Percentiles rank a stretch among this genome's conserved stretches.
Conservation (phyloP, 2,797 vertebrate species). For the Falco cherrug region DNA sequence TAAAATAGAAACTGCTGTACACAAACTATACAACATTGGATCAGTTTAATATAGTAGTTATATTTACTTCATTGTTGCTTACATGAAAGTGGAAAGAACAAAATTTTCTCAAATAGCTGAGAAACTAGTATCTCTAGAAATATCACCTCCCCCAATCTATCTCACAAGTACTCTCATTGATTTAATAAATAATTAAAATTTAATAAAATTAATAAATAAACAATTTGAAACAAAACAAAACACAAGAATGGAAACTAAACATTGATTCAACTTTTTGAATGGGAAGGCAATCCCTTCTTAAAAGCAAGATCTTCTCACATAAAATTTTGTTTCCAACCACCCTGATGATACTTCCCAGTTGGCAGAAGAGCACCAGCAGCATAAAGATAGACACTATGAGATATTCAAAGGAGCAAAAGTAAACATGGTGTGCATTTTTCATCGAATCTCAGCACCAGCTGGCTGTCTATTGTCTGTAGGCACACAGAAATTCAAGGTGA, state of each 20-base stretch:
- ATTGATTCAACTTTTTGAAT: not conserved
- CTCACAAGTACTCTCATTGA: not conserved
- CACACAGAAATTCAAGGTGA: not conserved
- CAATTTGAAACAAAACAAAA: not conserved
- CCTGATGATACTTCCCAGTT: not conserved
- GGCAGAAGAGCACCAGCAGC: not conserved
- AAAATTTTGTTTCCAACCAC: not conserved
- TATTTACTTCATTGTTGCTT: not conserved
- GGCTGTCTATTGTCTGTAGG: not conserved
- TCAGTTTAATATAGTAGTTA: not conserved
- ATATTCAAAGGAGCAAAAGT: not conserved
- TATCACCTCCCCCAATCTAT: not conserved
- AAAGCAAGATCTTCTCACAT: not conserved
- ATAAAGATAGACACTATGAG: not conserved
- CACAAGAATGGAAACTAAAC: not conserved
- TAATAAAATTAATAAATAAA: no score
- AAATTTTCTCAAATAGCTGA: not conserved
- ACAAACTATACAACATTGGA: not conserved
- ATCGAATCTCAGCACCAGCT: not conserved
- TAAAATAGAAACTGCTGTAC: not conserved
- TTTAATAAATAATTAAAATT: not conserved
- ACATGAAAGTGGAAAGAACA: not conserved
- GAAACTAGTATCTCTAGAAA: not conserved
- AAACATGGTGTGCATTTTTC: not conserved
- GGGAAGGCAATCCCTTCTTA: not conserved